Evolutionary conservation across 2,888 invertebrate species (phyloP), one percentile per base, ranked within the genome.

Genomic region (Tuberolachnus salignus): DNA sequence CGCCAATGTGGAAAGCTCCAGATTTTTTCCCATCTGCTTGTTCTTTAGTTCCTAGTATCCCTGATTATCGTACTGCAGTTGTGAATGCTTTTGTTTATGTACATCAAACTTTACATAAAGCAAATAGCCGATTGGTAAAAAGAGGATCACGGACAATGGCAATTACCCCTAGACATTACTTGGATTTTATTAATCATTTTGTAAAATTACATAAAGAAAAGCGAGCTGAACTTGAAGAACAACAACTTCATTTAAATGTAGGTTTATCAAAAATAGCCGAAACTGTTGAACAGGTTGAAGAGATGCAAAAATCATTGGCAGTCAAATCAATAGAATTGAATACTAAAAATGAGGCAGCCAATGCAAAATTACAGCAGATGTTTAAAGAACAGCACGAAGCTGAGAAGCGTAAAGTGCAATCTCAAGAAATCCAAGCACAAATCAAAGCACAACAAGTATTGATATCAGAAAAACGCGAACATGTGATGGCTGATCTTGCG

Each of bases 101-200:
- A 44, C 99, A 99, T 86, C 96, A 96, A 87, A 97, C 98, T 0
- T 88, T 99, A 82, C 97, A 98, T 86, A 93, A 94, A 84, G 97
- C 98, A 71, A 99, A 99, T 86, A 90, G 92, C 0, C 89, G 96
- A 73, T 89, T 98, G 74, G 91, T 92, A 9, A 97, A 97, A 86
- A 89, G 97, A 66, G 98, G 98, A 55, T 94, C 95, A 82, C 90
- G 97, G 81, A 97, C 96, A 19, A 98, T 97, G 93, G 95, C 98
- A 21, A 97, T 99, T 82, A 99, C 99, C 13, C 99, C 99, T 6
- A 89, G 93, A 80, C 98, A 99, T 87, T 99, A 97, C 87, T 88
- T 99, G 80, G 99, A 99, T 87, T 99, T 99, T 85, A 99, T 99
- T 85, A 95, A 97, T 86, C 99, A 99, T 87, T 98, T 98, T 88